These are phyloP conservation scores for Columba janthina DNA, from an alignment of 2,113 vertebrate genomes.

Conservation along the genomic window DNA sequence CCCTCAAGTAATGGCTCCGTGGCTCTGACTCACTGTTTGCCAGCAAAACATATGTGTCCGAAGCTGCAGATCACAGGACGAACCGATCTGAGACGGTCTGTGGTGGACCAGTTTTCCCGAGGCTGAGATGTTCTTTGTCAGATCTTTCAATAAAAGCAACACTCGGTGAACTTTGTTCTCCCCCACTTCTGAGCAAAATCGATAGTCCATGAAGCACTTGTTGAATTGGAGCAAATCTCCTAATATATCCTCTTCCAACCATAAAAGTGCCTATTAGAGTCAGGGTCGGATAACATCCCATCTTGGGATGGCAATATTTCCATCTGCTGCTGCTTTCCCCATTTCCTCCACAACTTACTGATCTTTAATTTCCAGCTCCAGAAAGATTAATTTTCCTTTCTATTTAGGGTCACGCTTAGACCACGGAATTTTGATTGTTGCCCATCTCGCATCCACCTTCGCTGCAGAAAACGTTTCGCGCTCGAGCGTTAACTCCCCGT, in stretches of 20 bases:
- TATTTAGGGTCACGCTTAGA: not conserved
- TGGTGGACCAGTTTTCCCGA: not conserved
- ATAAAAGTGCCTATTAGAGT: not conserved
- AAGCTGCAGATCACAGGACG: not conserved
- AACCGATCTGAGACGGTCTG: too few species aligned
- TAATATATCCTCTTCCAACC: not conserved
- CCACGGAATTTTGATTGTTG: not conserved
- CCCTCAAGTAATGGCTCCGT: not conserved
- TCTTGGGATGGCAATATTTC: not conserved
- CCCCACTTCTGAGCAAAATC: not conserved
- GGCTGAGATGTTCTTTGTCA: not conserved
- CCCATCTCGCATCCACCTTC: not conserved
- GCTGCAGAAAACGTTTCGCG: not conserved
- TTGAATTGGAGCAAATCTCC: not conserved
- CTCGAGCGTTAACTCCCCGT: not conserved
- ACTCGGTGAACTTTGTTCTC: not conserved
- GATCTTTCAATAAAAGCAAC: not conserved
- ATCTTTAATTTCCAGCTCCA: not conserved
- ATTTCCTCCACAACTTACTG: not conserved
- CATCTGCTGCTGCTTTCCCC: not conserved
- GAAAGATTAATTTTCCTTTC: not conserved
- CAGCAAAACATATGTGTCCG: not conserved
- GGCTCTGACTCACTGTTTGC: not conserved
- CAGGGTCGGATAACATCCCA: not conserved
- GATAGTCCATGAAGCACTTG: not conserved